These are phyloP conservation scores for Misgurnus anguillicaudatus DNA, from an alignment of 2,113 vertebrate genomes.

Conservation along the genomic window DNA sequence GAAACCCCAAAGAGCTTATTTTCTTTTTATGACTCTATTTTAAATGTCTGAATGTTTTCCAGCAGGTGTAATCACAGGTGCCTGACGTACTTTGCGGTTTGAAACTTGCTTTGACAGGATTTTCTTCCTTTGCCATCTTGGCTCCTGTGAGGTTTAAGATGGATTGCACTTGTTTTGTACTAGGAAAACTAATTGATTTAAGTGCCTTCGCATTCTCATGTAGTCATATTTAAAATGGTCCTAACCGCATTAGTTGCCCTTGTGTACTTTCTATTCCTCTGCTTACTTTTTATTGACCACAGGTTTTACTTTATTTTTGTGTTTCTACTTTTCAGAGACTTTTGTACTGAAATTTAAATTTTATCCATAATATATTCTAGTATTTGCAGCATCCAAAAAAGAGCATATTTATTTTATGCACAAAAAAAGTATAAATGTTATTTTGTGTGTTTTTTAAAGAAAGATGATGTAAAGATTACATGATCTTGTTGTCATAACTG, in stretches of 20 bases:
- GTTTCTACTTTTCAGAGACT: slow-evolving; percentile 53
- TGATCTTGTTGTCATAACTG: slow-evolving; percentile 64
- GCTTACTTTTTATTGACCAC: slow-evolving; percentile 31
- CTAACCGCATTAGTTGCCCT: slow-evolving; percentile 2
- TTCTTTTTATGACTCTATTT: not conserved
- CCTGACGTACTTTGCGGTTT: slow-evolving; percentile 27
- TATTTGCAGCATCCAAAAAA: slow-evolving; percentile 70
- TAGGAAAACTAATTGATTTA: slow-evolving; percentile 54
- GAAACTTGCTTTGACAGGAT: slow-evolving; percentile 29
- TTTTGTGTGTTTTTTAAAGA: slow-evolving; percentile 53
- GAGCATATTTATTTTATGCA: slow-evolving; percentile 79
- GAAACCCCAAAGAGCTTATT: slow-evolving; percentile 30
- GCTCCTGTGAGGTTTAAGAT: slow-evolving; percentile 41
- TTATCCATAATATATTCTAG: slow-evolving; percentile 73
- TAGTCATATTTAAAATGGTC: slow-evolving; percentile 48
- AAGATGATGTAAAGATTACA: slow-evolving; percentile 65
- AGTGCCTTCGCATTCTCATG: slow-evolving; percentile 59
- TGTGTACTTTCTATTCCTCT: slow-evolving; percentile 28
- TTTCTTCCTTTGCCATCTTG: slow-evolving; percentile 32
- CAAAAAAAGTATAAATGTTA: slow-evolving; percentile 54
- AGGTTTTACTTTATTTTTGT: slow-evolving; percentile 44
- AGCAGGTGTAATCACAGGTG: slow-evolving; percentile 46
- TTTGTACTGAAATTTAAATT: slow-evolving; percentile 69
- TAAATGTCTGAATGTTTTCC: not conserved
- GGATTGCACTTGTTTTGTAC: slow-evolving; percentile 57